These are phyloP conservation scores for Pollicipes pollicipes DNA, from an alignment of 1,140 invertebrate species.

Conservation along the genomic window DNA sequence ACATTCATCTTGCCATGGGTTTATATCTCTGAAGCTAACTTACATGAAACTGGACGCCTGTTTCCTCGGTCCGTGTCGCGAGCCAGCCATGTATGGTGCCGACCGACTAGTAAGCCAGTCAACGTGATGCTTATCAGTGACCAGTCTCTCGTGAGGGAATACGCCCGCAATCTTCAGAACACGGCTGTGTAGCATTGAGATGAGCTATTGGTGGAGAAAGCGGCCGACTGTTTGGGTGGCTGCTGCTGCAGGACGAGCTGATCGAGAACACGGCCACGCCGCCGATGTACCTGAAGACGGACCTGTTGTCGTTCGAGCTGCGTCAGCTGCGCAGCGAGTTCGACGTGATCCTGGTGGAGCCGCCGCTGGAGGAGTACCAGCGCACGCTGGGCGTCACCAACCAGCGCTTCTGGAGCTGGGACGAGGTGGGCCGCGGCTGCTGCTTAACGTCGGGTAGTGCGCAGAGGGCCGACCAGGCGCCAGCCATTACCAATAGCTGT, in stretches of 20 bases:
- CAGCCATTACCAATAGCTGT: no score
- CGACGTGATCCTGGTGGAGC: slow-evolving; percentile 91
- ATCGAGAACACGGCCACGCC: slow-evolving; percentile 81
- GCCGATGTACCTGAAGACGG: slow-evolving; percentile 91
- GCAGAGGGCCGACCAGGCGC: no score
- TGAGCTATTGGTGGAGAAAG: no score
- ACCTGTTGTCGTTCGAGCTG: slow-evolving; percentile 60
- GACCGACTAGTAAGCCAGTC: no score
- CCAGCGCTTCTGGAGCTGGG: slow-evolving; percentile 84
- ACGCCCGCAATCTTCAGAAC: neutral
- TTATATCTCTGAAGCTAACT: no score
- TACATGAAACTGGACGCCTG: no score
- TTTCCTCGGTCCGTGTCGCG: no score
- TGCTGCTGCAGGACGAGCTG: slow-evolving; percentile 50
- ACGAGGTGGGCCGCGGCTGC: slow-evolving; percentile 35
- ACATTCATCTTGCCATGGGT: no score
- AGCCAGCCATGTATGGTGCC: no score
- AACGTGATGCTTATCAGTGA: no score
- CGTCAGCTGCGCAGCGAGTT: slow-evolving; percentile 79
- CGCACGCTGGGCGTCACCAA: slow-evolving; percentile 65
- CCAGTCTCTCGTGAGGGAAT: no score
- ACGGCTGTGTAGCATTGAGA: neutral
- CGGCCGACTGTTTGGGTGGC: neutral
- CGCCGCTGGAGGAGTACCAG: slow-evolving; percentile 87
- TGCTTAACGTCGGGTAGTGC: no score